Base-by-base conservation (phyloP, 1,140 invertebrate species). In the Cotesia glomerata region DNA sequence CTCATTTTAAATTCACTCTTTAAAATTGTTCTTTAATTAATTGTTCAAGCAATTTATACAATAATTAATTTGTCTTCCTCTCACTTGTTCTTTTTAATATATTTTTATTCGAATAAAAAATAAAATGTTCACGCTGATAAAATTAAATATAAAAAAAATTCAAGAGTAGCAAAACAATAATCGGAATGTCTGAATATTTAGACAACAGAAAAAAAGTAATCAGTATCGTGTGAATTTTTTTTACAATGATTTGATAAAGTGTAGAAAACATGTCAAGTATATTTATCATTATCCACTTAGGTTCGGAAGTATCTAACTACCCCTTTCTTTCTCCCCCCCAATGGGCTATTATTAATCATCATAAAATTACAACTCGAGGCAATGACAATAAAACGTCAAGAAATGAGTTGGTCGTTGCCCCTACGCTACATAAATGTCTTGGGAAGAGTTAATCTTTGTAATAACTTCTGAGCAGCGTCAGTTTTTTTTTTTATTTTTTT, bases 381-480 rank as follows among this genome's bases (percentile, higher is more conserved):
- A 49, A 51, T 18, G 14, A 52, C 36, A 54, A 16, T 54, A 54
- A 54, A 54, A 54, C 16, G 39, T 16, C 16, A 65, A 26, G n/a
- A 65, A 65, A 51, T n/a, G 16, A 32, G 45, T 51, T 16, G 9
- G 49, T 72, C 26, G 35, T 64, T 52, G 45, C 18, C n/a, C 16
- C 14, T 36, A 16, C 14, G 45, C 63, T 49, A 9, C 14, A 18
- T 45, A 65, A 9, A 51, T 75, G 75, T 78, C 67, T 71, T 83
- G 77, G 84, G 82, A 86, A 86, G 82, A 84, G 81, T 82, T 82
- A 77, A 81, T 71, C 79, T 84, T 81, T 82, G 80, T 82, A 81
- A 84, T 45, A 79, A 65, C 79, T 83, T 84, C 79, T 85, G 80
- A 84, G 83, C 83, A 84, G 81, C 79, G 81, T 81, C 52, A 58